Conservation (phyloP, 2,113 vertebrate species). For the Salvator merianae region DNA sequence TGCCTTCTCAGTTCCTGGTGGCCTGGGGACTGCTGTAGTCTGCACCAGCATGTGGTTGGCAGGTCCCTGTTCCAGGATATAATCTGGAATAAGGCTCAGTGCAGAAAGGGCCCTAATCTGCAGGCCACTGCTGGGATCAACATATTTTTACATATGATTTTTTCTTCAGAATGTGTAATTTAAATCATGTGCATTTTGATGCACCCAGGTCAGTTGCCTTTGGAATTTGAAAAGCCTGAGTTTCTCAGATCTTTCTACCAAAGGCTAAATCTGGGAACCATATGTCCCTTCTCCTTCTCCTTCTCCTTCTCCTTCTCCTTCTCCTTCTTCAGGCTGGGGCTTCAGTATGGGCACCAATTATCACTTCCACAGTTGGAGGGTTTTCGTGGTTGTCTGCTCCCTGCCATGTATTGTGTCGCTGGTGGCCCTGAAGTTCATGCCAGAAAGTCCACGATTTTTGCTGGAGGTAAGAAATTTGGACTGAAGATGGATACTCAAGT, state of each 20-base stretch:
- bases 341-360: constrained; percentile 91
- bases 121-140: no score
- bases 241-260: not conserved
- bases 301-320: not conserved
- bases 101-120: no score
- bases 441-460: constrained; percentile 94
- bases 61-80: no score
- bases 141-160: no score
- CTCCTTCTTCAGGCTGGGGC: constrained; percentile 86
- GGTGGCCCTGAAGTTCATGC: constrained; percentile 90
- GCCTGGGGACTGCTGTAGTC: no score
- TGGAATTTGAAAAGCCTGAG: no score
- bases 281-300: not conserved
- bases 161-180: no score
- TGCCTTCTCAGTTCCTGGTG: no score
- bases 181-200: no score
- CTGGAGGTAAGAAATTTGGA: constrained; percentile 85
- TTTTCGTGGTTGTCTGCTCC: constrained; percentile 91
- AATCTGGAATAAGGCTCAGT: no score
- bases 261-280: not conserved
- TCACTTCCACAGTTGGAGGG: constrained; percentile 96
- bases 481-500: rapidly evolving
- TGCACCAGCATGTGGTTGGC: no score
- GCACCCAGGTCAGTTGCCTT: no score
- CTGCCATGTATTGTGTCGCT: constrained; percentile 89